phyloP scores from a whole-genome alignment of 2,888 invertebrate species.

The Pseudococcus jackbeardsleyi region DNA sequence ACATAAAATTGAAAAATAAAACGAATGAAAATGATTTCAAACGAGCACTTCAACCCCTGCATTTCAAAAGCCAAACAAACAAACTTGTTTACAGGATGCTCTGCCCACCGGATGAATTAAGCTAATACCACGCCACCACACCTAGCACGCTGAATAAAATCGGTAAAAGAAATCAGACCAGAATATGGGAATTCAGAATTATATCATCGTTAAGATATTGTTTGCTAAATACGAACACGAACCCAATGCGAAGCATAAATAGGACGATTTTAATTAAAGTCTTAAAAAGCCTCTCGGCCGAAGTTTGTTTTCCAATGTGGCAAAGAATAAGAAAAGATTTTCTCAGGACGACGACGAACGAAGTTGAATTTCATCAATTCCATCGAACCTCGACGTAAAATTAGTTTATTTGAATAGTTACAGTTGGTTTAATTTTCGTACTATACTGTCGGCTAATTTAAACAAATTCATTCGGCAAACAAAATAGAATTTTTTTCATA shows the following conservation, averaged over 20 bases:
- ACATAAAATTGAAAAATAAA: too few species aligned
- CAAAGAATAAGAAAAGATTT: neutral
- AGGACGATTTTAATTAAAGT: conserved; percentile 10
- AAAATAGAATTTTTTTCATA: conserved; percentile 10
- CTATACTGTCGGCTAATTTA: conserved; percentile 7
- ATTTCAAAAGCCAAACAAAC: too few species aligned
- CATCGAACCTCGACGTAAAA: conserved; percentile 21
- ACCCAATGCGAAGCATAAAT: neutral
- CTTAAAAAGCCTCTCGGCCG: neutral
- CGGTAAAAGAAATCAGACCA: too few species aligned
- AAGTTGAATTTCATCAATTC: conserved; percentile 2
- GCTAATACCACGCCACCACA: too few species aligned
- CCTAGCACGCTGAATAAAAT: too few species aligned
- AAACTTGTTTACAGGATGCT: too few species aligned
- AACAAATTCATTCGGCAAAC: conserved; percentile 24
- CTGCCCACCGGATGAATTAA: too few species aligned
- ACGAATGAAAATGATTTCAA: too few species aligned
- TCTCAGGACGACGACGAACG: neutral
- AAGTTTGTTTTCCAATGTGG: neutral
- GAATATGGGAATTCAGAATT: too few species aligned
- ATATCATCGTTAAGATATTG: neutral
- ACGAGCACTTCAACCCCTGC: too few species aligned
- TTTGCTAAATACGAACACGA: neutral
- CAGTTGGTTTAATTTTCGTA: neutral
- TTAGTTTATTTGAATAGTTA: conserved; percentile 19